A percentile compares a stretch with the other conserved stretches of the same genome.
Evolutionary conservation across 2,888 invertebrate species (phyloP).

Genomic region (Dilophus febrilis): DNA sequence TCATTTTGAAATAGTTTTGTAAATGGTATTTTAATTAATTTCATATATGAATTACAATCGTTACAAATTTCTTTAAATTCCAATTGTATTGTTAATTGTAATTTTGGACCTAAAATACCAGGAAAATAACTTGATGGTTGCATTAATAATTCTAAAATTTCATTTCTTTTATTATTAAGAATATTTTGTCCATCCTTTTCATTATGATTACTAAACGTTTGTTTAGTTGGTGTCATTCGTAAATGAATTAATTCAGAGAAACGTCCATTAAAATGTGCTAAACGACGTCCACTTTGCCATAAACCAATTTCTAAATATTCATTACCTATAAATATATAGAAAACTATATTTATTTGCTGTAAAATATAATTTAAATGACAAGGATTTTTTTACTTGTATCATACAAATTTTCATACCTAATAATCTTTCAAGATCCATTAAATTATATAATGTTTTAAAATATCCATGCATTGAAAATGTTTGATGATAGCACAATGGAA

Average conservation of each 20-base stretch:
- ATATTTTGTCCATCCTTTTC: too few species aligned
- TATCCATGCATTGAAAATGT: slow-evolving; percentile 25
- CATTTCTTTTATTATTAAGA: too few species aligned
- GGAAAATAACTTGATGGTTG: slow-evolving; percentile 25
- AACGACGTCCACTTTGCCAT: slow-evolving; percentile 27
- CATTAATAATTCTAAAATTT: slow-evolving; percentile 19
- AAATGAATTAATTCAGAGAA: slow-evolving; percentile 22
- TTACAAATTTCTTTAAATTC: too few species aligned
- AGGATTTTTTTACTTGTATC: too few species aligned
- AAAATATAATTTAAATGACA: too few species aligned
- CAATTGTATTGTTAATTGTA: neutral
- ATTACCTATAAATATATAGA: slow-evolving; percentile 11
- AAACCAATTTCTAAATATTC: slow-evolving; percentile 24
- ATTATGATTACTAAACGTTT: slow-evolving; percentile 15
- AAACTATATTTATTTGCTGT: neutral
- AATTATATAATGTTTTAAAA: slow-evolving; percentile 18
- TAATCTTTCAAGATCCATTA: slow-evolving; percentile 18
- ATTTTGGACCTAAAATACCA: slow-evolving; percentile 6
- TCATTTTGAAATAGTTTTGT: too few species aligned
- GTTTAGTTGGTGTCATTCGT: slow-evolving; percentile 13
- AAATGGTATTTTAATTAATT: too few species aligned
- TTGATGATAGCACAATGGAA: slow-evolving; percentile 26
- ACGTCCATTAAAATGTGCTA: slow-evolving; percentile 23
- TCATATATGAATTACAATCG: too few species aligned
- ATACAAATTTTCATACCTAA: too few species aligned